phyloP scores from a whole-genome alignment of 2,797 vertebrate species.

The Oreortyx pictus region DNA sequence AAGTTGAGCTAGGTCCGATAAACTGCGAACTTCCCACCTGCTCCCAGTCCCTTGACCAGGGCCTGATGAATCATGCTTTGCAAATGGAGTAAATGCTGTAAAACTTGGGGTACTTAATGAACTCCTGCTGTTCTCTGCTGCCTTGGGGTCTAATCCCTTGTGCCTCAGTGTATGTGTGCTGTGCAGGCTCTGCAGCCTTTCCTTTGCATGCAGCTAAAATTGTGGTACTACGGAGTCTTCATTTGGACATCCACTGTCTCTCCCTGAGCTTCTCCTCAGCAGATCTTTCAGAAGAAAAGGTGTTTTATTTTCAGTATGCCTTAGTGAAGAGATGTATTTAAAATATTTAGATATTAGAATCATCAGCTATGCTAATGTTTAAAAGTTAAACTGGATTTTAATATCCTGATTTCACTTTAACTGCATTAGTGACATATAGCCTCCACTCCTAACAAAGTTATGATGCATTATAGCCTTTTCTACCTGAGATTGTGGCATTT shows the following conservation, averaged over 20 bases:
- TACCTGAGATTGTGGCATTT: neutral
- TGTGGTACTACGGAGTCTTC: too few relatives aligned
- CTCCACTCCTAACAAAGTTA: neutral
- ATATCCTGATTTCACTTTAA: conserved; percentile 1
- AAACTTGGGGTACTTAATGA: neutral
- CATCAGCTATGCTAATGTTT: neutral
- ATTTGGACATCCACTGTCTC: neutral
- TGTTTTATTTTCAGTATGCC: neutral
- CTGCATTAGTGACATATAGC: neutral
- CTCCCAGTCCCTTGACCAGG: neutral
- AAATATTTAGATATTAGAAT: neutral
- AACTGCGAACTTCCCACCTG: neutral
- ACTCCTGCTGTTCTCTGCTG: neutral
- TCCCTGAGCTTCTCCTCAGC: neutral
- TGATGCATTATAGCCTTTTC: neutral
- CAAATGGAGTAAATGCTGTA: neutral
- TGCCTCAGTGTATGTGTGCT: neutral
- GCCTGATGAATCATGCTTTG: neutral
- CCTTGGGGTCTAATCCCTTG: neutral
- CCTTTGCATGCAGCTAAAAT: neutral
- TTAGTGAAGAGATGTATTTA: neutral
- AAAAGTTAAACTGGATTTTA: conserved; percentile 10
- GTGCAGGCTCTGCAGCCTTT: neutral
- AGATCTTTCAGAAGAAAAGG: neutral
- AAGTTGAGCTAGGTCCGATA: neutral